Evolutionary conservation across 2,113 vertebrate species (phyloP), one percentile per base, ranked within the genome.

Genomic region (Ahaetulla prasina): DNA sequence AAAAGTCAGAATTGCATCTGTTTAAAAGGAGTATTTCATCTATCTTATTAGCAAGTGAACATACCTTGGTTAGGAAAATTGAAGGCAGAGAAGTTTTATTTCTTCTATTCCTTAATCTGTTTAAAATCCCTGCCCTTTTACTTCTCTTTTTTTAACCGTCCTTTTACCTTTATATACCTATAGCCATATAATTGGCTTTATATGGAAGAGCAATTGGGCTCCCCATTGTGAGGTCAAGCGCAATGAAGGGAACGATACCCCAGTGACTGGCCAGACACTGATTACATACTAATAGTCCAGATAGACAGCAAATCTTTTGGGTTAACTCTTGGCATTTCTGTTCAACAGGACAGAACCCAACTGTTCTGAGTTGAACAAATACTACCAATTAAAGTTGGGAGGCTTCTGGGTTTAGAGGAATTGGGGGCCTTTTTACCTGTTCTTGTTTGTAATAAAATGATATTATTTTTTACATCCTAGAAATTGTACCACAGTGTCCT

Each of bases 401-500:
- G 30, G 22, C n/a, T 88, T 16, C 2, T 54, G 87, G 87, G 6
- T 39, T 43, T 45, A 54, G 20, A 12, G 9, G 22, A 22, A 20
- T 63, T 16, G 12, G 2, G 43, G 9, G 11, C 49, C 18, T 47
- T 55, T 20, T 35, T 35, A 11, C n/a, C 63, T 30, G 25, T 90
- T 74, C 47, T 68, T 50, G 8, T n/a, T 35, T 35, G 49, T 52
- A 90, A 7, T 57, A 60, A 53, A 30, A 35, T 4, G 55, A 30
- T 7, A 55, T 2, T 52, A 0, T 4, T 54, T 43, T 95, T 63
- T n/a, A 88, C n/a, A 95, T 91, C 95, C 68, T 96, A 99, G 99
- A 97, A 94, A 85, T 87, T 74, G 4, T 99, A 99, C 97, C 98
- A 88, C 94, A 97, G 97, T 4, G 90, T 90, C 14, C 94, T 99